Evolutionary conservation across 2,888 invertebrate species (phyloP), one percentile per base, ranked within the genome.

Genomic region (Leucophenga montana): DNA sequence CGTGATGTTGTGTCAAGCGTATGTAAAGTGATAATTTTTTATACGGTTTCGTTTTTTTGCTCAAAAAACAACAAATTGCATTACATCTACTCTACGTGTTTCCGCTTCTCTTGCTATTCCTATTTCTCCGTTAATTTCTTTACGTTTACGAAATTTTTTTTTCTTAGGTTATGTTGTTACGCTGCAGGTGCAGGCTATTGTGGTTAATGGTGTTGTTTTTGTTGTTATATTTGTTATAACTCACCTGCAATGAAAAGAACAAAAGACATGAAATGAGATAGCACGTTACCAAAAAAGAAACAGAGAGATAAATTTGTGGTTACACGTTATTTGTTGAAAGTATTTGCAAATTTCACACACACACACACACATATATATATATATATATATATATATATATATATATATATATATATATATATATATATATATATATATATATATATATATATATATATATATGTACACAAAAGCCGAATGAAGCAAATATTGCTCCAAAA

Each of bases 11-110:
- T 69, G 62, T 69, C 66, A 68, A 69, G 66, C 67, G 69, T 69
- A 66, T 64, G 71, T 67, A 62, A 27, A 66, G 69, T 71, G 68
- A 71, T 69, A 69, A 72, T 69, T 72, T 71, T 56, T 64, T 66
- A 56, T 46, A 50, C 48, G 61, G 69, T 68, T 56, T 68, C 62
- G 39, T 18, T n/a, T 18, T n/a, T 66, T 68, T 67, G 39, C 33
- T n/a, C 8, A 3, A 39, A 33, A 39, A 39, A 39, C 39, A 39
- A 39, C 8, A 3, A 39, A 39, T 11, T 16, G 57, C 48, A 11
- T 56, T 22, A 14, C 27, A 56, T 67, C 27, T 13, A 13, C 16
- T 67, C 53, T 62, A 18, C 14, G 18, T 44, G 13, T 9, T 39
- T 14, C 18, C 8, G 8, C 3, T n/a, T 59, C n/a, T n/a, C 13